Conservation (phyloP, 1,140 invertebrate genomes). For the Coboldia fuscipes region DNA sequence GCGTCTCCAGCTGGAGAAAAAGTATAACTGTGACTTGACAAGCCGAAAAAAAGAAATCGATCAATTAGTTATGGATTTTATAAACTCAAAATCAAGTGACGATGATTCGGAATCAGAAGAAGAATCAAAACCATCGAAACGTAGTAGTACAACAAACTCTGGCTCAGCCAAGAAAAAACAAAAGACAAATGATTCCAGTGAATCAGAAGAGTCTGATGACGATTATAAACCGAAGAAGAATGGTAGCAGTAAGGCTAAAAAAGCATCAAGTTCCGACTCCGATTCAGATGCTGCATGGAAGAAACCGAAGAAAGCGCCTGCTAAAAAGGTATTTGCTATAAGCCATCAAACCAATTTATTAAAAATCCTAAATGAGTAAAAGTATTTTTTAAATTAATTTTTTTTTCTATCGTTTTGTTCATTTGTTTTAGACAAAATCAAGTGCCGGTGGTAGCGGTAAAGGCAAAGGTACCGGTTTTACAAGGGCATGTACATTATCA, state of each 20-base stretch:
- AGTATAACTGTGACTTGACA: slow-evolving; percentile 51
- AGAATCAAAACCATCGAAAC: slow-evolving; percentile 15
- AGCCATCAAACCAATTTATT: too few species aligned
- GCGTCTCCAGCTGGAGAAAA: slow-evolving; percentile 65
- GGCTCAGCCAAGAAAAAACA: slow-evolving; percentile 29
- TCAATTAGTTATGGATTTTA: slow-evolving; percentile 55
- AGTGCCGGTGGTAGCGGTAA: slow-evolving; percentile 9
- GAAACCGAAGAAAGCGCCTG: slow-evolving; percentile 30
- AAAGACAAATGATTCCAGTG: slow-evolving; percentile 31
- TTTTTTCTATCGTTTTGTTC: too few species aligned
- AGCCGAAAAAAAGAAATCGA: slow-evolving; percentile 66
- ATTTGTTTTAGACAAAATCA: too few species aligned
- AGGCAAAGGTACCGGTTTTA: slow-evolving; percentile 52
- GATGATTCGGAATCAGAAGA: slow-evolving; percentile 25
- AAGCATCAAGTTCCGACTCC: slow-evolving; percentile 28
- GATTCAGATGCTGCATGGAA: slow-evolving; percentile 61
- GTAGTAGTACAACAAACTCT: slow-evolving; percentile 12
- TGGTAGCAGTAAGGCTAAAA: slow-evolving; percentile 15
- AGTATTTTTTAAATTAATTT: too few species aligned
- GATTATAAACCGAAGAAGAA: slow-evolving; percentile 43
- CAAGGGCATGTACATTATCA: slow-evolving; percentile 59
- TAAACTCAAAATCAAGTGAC: slow-evolving; percentile 33
- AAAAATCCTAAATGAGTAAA: too few species aligned
- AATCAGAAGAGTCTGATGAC: slow-evolving; percentile 40
- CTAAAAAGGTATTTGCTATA: not conserved